Evolutionary conservation across 2,888 invertebrate species (phyloP).

Genomic region (Drosophila neutralis): DNA sequence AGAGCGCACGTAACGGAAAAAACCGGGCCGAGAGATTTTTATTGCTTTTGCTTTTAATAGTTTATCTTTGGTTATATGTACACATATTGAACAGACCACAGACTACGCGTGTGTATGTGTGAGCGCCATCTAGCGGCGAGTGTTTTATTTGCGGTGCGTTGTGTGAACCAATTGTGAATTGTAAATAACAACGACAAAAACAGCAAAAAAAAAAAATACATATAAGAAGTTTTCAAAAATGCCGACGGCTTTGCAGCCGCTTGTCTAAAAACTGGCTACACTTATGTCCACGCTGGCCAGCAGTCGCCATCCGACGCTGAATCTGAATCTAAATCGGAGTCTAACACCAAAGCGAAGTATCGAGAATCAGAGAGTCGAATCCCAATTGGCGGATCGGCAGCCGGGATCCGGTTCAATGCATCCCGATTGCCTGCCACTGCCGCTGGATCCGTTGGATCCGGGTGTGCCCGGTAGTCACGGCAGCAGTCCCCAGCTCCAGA

Average conservation of each 20-base stretch:
- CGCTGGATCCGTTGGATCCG: constrained; percentile 71
- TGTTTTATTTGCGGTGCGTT: constrained; percentile 16
- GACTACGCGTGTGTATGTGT: constrained; percentile 8
- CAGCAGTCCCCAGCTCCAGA: constrained; percentile 79
- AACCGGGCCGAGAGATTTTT: constrained; percentile 63
- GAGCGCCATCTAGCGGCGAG: constrained; percentile 52
- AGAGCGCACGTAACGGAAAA: constrained; percentile 67
- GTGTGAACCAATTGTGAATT: constrained; percentile 44
- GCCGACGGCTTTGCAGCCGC: constrained; percentile 50
- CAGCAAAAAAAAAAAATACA: neutral
- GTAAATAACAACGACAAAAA: constrained; percentile 5
- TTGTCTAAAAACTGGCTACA: constrained; percentile 37
- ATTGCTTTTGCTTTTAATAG: constrained; percentile 41
- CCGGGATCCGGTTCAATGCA: constrained; percentile 72
- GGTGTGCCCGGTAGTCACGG: constrained; percentile 65
- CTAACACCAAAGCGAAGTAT: constrained; percentile 42
- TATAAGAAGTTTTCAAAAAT: constrained; percentile 27
- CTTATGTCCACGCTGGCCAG: constrained; percentile 79
- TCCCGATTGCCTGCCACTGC: constrained; percentile 82
- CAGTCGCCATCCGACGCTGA: constrained; percentile 71
- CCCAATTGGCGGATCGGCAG: constrained; percentile 30
- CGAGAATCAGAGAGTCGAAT: constrained; percentile 8
- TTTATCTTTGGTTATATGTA: constrained; percentile 35
- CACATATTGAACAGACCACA: neutral
- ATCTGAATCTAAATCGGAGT: constrained; percentile 32